These are phyloP conservation scores for Olivierus martensii DNA, from an alignment of 1,140 invertebrate genomes.

Conservation along the genomic window DNA sequence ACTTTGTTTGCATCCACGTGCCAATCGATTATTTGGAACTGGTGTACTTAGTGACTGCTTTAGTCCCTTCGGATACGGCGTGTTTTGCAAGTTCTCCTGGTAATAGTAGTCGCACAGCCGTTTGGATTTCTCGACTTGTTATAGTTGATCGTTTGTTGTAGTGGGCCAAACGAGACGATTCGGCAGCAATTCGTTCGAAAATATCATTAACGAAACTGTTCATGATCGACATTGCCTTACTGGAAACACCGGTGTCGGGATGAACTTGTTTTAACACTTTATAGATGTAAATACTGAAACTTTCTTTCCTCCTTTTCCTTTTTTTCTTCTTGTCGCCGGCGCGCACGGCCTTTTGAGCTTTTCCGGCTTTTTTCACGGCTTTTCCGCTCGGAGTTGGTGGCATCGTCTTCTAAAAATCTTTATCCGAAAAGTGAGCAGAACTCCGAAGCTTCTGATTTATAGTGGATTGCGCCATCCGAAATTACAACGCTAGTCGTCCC, in stretches of 20 bases:
- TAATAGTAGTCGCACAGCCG: conserved; percentile 42
- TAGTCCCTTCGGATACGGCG: conserved; percentile 43
- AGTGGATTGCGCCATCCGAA: too few species aligned
- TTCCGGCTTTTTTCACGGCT: conserved; percentile 36
- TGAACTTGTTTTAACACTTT: conserved; percentile 34
- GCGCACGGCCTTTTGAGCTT: conserved; percentile 31
- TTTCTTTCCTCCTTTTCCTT: conserved; percentile 35
- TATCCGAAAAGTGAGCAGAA: too few species aligned
- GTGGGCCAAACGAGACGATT: conserved; percentile 49
- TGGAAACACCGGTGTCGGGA: conserved; percentile 37
- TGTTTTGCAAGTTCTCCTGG: conserved; percentile 48
- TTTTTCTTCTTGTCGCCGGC: conserved; percentile 33
- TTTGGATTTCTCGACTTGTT: conserved; percentile 45
- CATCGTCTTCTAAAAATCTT: conserved; percentile 19
- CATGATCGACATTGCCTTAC: conserved; percentile 40
- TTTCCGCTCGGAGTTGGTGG: conserved; percentile 31
- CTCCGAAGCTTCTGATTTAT: too few species aligned
- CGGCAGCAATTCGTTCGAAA: conserved; percentile 42
- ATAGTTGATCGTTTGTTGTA: conserved; percentile 52
- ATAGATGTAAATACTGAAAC: conserved; percentile 36
- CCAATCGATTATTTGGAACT: conserved; percentile 33
- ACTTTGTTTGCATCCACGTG: too few species aligned
- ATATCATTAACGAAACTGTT: conserved; percentile 38
- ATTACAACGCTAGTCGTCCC: too few species aligned
- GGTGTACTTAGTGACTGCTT: conserved; percentile 43